Conservation (phyloP, 2,888 invertebrate genomes). For the Chaitophorus viminalis region DNA sequence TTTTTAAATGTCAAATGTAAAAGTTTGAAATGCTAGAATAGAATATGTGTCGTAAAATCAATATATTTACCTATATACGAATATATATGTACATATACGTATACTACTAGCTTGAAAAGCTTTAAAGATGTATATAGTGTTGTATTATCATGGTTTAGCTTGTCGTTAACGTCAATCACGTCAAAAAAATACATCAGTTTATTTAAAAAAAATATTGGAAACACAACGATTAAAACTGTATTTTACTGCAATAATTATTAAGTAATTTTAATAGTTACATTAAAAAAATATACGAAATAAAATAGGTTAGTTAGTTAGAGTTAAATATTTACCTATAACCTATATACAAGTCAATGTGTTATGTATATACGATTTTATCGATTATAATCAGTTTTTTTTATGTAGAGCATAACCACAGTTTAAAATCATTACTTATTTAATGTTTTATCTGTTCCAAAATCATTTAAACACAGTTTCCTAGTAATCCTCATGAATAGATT, state of each 20-base stretch:
- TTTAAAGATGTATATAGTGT: constrained; percentile 1
- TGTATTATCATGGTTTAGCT: not conserved
- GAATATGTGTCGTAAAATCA: constrained; percentile 17
- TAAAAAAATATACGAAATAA: too few species aligned
- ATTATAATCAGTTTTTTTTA: too few species aligned
- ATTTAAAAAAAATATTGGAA: too few species aligned
- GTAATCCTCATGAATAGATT: not conserved
- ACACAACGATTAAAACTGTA: too few species aligned
- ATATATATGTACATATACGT: too few species aligned
- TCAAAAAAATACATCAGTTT: not conserved
- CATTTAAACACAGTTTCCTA: not conserved
- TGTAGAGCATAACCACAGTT: too few species aligned
- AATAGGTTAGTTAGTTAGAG: too few species aligned
- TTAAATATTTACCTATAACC: too few species aligned
- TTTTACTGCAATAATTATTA: too few species aligned
- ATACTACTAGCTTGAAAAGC: not conserved
- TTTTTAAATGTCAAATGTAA: constrained; percentile 49
- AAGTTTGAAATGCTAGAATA: constrained; percentile 4
- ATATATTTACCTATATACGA: constrained; percentile 4
- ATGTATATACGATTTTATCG: too few species aligned
- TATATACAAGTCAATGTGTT: too few species aligned
- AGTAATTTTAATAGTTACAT: too few species aligned
- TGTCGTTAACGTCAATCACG: not conserved
- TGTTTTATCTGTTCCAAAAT: not conserved
- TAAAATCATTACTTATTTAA: not conserved